Evolutionary conservation across 2,888 invertebrate species (phyloP).

Genomic region (Melipona bicolor): DNA sequence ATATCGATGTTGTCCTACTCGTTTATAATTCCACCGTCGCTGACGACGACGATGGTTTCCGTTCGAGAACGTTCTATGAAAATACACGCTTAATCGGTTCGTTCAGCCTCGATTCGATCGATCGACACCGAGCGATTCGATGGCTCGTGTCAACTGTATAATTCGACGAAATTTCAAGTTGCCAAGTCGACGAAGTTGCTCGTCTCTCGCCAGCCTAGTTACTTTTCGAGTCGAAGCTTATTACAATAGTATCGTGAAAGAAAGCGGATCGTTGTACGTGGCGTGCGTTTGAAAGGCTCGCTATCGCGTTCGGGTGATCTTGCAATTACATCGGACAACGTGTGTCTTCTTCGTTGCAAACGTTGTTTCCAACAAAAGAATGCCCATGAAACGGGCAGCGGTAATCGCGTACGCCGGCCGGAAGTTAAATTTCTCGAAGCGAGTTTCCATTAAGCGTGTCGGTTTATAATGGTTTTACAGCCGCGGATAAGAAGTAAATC

Average conservation of each 20-base stretch:
- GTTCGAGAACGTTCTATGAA: slow-evolving; percentile 50
- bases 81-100: slow-evolving; percentile 60
- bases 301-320: neutral
- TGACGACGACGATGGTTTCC: slow-evolving; percentile 31
- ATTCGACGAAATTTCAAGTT: slow-evolving; percentile 54
- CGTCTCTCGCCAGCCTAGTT: too few relatives aligned
- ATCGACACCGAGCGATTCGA: slow-evolving; percentile 64
- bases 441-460: slow-evolving; percentile 54
- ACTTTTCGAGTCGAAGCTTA: neutral
- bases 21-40: slow-evolving; percentile 27
- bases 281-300: neutral
- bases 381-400: slow-evolving; percentile 5
- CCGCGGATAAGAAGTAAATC: slow-evolving; percentile 61
- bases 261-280: neutral
- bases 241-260: neutral
- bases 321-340: neutral
- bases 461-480: slow-evolving; percentile 51
- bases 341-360: slow-evolving; percentile 2
- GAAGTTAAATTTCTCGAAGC: slow-evolving; percentile 50
- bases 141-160: slow-evolving; percentile 50
- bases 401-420: slow-evolving; percentile 25
- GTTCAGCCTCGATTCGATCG: slow-evolving; percentile 50
- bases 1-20: slow-evolving; percentile 39
- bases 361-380: slow-evolving; percentile 22
- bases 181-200: neutral